Conservation (phyloP, 2,888 invertebrate genomes). For the Stramonita haemastoma region DNA sequence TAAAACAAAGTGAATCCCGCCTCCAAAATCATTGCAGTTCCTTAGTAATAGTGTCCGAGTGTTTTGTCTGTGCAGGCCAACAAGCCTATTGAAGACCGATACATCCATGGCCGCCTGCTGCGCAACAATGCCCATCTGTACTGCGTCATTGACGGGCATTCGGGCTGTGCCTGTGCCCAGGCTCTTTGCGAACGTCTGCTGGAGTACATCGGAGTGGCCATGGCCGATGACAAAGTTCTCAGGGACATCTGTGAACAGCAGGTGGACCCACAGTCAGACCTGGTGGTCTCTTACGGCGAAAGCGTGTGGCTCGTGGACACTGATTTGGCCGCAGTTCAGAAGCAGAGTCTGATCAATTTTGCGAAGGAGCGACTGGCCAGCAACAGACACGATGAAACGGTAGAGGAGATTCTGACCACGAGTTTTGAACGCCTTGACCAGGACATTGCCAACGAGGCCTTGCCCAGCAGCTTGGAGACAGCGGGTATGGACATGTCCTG, state of each 20-base stretch:
- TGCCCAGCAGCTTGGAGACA: constrained; percentile 59
- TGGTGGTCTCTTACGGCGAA: constrained; percentile 41
- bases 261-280: constrained; percentile 55
- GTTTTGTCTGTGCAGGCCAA: constrained; percentile 83
- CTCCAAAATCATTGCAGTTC: too few relatives aligned
- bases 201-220: constrained; percentile 90
- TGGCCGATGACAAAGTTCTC: constrained; percentile 82
- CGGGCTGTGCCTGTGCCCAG: constrained; percentile 95
- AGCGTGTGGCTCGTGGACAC: constrained; percentile 49
- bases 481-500: neutral
- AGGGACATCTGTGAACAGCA: constrained; percentile 60
- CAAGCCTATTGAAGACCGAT: constrained; percentile 95
- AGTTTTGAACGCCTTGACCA: constrained; percentile 91
- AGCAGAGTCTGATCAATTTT: constrained; percentile 62
- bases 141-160: constrained; percentile 98
- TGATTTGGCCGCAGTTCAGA: constrained; percentile 62
- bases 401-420: constrained; percentile 60
- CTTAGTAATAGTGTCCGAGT: too few relatives aligned
- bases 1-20: too few relatives aligned
- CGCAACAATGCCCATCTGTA: constrained; percentile 80
- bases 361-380: constrained; percentile 68
- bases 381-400: constrained; percentile 46
- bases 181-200: constrained; percentile 91
- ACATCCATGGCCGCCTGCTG: constrained; percentile 92
- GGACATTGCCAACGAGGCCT: constrained; percentile 87